Evolutionary conservation across 2,113 vertebrate genomes (phyloP).

Genomic region (Erythrocebus patas): DNA sequence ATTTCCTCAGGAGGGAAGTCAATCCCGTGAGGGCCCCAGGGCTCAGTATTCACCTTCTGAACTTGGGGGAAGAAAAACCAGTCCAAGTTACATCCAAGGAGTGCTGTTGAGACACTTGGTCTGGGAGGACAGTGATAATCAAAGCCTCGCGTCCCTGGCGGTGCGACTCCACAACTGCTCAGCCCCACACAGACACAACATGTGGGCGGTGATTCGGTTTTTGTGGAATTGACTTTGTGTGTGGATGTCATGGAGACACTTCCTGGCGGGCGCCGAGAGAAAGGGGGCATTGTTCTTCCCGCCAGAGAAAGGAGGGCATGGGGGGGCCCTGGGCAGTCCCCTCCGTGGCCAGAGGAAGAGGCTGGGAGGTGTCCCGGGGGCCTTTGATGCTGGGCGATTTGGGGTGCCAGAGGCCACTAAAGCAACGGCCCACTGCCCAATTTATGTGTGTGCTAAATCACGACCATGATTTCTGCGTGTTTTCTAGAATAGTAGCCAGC

Average conservation of each 20-base stretch:
- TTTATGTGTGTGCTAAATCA: too few relatives aligned
- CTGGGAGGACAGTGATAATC: neutral
- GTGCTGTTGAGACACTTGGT: neutral
- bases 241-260: neutral
- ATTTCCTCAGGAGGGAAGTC: neutral
- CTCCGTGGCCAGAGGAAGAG: neutral
- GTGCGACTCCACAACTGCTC: too few relatives aligned
- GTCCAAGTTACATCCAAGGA: neutral
- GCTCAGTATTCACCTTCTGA: neutral
- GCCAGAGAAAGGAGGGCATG: neutral
- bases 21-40: neutral
- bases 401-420: neutral
- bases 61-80: neutral
- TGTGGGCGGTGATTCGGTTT: accelerated
- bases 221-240: neutral
- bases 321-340: neutral
- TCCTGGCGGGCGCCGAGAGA: neutral
- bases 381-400: neutral
- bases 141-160: neutral
- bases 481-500: neutral
- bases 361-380: neutral
- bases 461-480: too few relatives aligned
- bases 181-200: neutral
- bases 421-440: neutral
- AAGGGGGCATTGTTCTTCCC: neutral